Base-by-base conservation (phyloP, 35 echinoderm and acorn worm species). In the Anneissia japonica region DNA sequence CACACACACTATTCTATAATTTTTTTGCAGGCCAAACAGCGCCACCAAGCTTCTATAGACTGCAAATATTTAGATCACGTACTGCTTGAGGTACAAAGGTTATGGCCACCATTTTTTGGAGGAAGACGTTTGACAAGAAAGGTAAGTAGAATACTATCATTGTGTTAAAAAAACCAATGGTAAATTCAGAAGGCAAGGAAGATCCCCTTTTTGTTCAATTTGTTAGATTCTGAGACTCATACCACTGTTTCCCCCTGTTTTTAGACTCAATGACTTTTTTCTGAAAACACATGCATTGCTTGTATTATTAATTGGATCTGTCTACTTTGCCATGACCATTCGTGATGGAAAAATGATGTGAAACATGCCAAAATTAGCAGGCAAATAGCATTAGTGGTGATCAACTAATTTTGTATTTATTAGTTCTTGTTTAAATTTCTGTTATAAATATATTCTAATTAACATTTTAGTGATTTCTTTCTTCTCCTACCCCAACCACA, bases 101-200 rank as follows among this genome's bases (percentile, higher is more conserved):
- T 97, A 55, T 91, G 91, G 88, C 95, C 95, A 23, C 95, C 95
- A 32, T 81, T 97, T 43, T 46, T 97, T 19, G 95, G 95, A 78
- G 95, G 95, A 30, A 91, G 95, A 37, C 82, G 95, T 77, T 77
- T 93, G 17, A 76, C 88, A 75, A 75, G 37, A 35, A 46, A 91
- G 83, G 95, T 97, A 91, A 80, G 37, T 39, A 38, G n/a, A 12
- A 37, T 33, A 31, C 13, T 19, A 26, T 35, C 77, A 7, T 3
- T 11, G 5, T 34, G n/a, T 30, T 30, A 5, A 10, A 9, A n/a
- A n/a, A n/a, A n/a, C n/a, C n/a, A n/a, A n/a, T n/a, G n/a, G n/a
- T n/a, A n/a, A n/a, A n/a, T n/a, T n/a, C n/a, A n/a, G n/a, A n/a
- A n/a, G n/a, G n/a, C n/a, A n/a, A n/a, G n/a, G n/a, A n/a, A n/a